These are phyloP conservation scores for Cactoblastis cactorum DNA, from an alignment of 2,888 invertebrate species.

Conservation along the genomic window DNA sequence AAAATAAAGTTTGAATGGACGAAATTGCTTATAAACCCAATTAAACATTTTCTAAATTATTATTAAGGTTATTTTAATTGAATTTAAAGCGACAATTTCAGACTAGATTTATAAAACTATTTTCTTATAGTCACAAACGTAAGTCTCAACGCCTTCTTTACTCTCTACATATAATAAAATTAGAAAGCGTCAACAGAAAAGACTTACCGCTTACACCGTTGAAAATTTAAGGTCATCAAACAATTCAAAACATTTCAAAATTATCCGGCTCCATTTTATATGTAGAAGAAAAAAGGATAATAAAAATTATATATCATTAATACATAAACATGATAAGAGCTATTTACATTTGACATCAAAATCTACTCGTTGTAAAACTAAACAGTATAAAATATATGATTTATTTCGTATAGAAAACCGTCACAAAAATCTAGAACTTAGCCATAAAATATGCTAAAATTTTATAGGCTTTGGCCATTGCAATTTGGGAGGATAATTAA, in stretches of 20 bases:
- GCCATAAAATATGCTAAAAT: too few species aligned
- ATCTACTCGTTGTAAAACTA: too few species aligned
- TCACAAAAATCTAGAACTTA: too few species aligned
- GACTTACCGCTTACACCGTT: background rate
- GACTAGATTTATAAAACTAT: conserved; percentile 68
- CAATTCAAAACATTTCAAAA: too few species aligned
- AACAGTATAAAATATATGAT: too few species aligned
- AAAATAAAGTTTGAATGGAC: conserved; percentile 49
- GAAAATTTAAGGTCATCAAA: background rate
- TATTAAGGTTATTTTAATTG: conserved; percentile 25
- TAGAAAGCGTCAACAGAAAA: background rate
- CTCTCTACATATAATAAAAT: background rate
- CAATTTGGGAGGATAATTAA: background rate
- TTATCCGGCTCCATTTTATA: too few species aligned
- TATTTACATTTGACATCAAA: too few species aligned
- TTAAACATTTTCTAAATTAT: conserved; percentile 16
- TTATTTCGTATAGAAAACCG: too few species aligned
- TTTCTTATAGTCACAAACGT: conserved; percentile 48
- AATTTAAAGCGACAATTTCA: conserved; percentile 56
- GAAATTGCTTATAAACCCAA: conserved; percentile 49
- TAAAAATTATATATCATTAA: too few species aligned
- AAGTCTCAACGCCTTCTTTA: background rate
- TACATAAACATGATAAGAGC: too few species aligned
- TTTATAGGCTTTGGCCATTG: too few species aligned
- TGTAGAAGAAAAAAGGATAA: too few species aligned